A percentile compares a stretch with the other conserved stretches of the same genome.
Conservation (phyloP, 2,797 vertebrate genomes). For the Sandelia bainsii region DNA sequence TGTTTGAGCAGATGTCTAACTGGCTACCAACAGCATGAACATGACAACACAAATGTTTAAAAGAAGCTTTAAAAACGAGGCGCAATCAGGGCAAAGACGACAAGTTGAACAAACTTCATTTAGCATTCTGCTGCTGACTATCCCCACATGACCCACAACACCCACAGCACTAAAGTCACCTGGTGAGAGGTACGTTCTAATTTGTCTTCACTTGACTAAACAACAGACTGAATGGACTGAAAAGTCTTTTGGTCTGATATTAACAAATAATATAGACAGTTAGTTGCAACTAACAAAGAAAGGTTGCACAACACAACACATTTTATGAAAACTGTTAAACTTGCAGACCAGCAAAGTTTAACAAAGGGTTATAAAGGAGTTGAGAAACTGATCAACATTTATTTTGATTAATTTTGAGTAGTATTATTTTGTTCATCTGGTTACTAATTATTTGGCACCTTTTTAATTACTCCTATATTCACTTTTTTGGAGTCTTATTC, state of each 20-base stretch:
- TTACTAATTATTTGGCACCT: no score
- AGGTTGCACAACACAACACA: background rate
- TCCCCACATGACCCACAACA: constrained; percentile 42
- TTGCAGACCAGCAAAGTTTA: background rate
- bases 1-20: background rate
- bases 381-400: background rate
- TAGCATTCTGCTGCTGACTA: constrained; percentile 40
- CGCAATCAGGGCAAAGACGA: constrained; percentile 8
- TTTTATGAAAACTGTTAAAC: background rate
- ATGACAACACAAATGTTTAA: constrained; percentile 16
- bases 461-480: no score
- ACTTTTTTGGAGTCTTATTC: no score
- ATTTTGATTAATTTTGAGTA: no score
- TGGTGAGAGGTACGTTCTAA: constrained; percentile 2
- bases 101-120: constrained; percentile 36
- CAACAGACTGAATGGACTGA: background rate
- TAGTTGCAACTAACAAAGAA: background rate
- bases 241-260: constrained; percentile 7
- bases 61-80: constrained; percentile 38
- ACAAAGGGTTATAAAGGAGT: background rate
- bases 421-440: no score
- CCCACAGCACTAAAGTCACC: constrained; percentile 33
- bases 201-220: constrained; percentile 12
- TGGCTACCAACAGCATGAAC: constrained; percentile 13
- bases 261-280: background rate